Conservation (phyloP, 2,888 invertebrate genomes). For the Mythimna lalbum region DNA sequence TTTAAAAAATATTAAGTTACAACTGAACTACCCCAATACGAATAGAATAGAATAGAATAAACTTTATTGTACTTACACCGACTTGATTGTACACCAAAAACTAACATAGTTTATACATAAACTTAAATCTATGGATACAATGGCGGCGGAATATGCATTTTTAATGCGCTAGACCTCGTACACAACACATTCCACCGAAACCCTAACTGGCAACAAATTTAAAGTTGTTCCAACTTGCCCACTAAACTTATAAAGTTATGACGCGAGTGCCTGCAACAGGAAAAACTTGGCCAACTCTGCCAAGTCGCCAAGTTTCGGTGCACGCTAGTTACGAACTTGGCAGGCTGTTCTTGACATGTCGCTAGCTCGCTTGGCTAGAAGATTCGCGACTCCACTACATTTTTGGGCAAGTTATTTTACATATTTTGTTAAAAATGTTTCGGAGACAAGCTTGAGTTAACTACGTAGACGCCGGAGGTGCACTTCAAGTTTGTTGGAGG, state of each 20-base stretch:
- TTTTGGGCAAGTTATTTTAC: slow-evolving; percentile 49
- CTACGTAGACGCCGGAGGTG: slow-evolving; percentile 4
- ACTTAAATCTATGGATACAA: too few relatives aligned
- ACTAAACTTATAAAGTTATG: slow-evolving; percentile 61
- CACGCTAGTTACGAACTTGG: slow-evolving; percentile 60
- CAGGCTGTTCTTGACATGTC: slow-evolving; percentile 53
- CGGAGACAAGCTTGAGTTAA: slow-evolving; percentile 6
- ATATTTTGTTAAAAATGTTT: slow-evolving; percentile 45
- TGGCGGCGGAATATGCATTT: slow-evolving; percentile 31
- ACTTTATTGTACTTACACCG: too few relatives aligned
- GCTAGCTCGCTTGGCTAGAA: slow-evolving; percentile 23
- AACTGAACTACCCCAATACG: not conserved
- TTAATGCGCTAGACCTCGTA: slow-evolving; percentile 22
- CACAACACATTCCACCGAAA: slow-evolving; percentile 45
- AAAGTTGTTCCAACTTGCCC: slow-evolving; percentile 51
- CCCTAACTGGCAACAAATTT: slow-evolving; percentile 58
- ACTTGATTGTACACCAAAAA: too few relatives aligned
- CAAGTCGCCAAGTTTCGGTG: slow-evolving; percentile 54
- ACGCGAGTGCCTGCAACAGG: slow-evolving; percentile 59
- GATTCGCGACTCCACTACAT: slow-evolving; percentile 47
- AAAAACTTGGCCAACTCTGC: slow-evolving; percentile 58
- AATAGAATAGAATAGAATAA: too few relatives aligned
- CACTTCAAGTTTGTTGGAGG: not conserved
- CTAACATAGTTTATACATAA: too few relatives aligned
- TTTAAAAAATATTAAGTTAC: not conserved